Conservation (phyloP, 2,888 invertebrate species). For the Drosophila borealis region DNA sequence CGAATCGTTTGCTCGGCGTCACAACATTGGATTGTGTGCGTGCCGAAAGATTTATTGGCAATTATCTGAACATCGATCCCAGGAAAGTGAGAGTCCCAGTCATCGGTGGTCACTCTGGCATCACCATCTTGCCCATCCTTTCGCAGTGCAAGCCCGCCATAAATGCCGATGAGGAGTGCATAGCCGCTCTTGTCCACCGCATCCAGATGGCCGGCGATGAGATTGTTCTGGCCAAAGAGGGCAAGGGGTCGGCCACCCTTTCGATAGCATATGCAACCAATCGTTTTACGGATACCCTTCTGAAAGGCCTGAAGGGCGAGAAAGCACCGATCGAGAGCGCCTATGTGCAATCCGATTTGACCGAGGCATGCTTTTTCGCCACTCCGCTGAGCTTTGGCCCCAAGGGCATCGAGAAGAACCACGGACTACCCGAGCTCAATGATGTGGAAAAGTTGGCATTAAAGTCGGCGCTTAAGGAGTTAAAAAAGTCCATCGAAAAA, state of each 20-base stretch:
- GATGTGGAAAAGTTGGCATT: conserved; percentile 91
- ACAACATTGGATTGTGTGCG: conserved; percentile 97
- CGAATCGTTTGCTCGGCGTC: conserved; percentile 95
- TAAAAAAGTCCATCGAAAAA: conserved; percentile 94
- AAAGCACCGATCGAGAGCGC: conserved; percentile 94
- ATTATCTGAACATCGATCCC: conserved; percentile 93
- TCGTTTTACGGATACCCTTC: conserved; percentile 91
- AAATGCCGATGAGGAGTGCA: conserved; percentile 90
- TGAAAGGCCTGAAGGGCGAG: conserved; percentile 91
- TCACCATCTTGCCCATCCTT: conserved; percentile 97
- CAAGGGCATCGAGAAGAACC: conserved; percentile 93
- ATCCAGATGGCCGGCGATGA: conserved; percentile 99
- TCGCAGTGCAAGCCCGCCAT: conserved; percentile 94
- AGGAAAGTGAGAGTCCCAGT: conserved; percentile 93
- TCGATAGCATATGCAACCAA: conserved; percentile 99
- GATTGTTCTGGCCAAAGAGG: conserved; percentile 95
- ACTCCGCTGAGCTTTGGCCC: conserved; percentile 92
- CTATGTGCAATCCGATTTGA: conserved; percentile 93
- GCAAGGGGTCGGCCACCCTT: conserved; percentile 97
- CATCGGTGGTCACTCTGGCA: conserved; percentile 98
- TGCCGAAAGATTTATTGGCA: conserved; percentile 95
- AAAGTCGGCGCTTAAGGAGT: conserved; percentile 93
- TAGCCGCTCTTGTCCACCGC: conserved; percentile 92
- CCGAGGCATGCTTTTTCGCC: conserved; percentile 95
- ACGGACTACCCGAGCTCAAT: conserved; percentile 93